Evolutionary conservation across 2,797 vertebrate genomes (phyloP), one percentile per base, ranked within the genome.

Genomic region (Tympanoctomys barrerae): DNA sequence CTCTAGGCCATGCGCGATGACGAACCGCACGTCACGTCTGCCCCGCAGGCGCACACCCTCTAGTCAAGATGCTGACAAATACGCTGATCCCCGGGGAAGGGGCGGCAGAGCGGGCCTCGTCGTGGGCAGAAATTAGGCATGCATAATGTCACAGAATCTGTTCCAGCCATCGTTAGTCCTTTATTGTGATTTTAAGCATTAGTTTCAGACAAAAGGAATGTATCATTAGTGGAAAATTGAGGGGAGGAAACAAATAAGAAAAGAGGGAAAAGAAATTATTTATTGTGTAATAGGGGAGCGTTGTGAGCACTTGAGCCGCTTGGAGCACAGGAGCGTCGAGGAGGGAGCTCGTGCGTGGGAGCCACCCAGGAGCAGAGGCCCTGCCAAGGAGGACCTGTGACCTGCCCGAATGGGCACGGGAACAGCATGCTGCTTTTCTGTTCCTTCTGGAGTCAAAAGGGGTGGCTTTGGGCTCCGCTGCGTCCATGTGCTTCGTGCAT

Each of bases 51-150:
- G 0, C 87, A 62, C 66, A 57, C 16, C 66, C 86, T 79, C 42
- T 75, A 94, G 70, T 78, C 93, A 94, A 79, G 90, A 90, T 87
- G 75, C 77, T 94, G 83, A 92, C 54, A 95, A 79, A 89, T 91
- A 84, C 26, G 33, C 83, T 64, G 84, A 66, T 42, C 57, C 77
- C 75, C 11, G 36, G 77, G 70, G 31, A 70, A 84, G 13, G 2
- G 14, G 36, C 18, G 64, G 46, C 88, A 59, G 28, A 52, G 2
- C 1, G 46, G 31, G 33, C 89, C 22, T 26, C 13, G 36, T 24
- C 21, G 2, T 26, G 77, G 79, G 49, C 83, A 49, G 75, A 77
- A 42, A 85, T 81, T 39, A 54, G 46, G 61, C 73, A 49, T 31
- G 3, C 22, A 19, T 22, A 57, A 78, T 39, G 64, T 59, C 54